Evolutionary conservation across 2,888 invertebrate species (phyloP).

Genomic region (Graphium colonna): DNA sequence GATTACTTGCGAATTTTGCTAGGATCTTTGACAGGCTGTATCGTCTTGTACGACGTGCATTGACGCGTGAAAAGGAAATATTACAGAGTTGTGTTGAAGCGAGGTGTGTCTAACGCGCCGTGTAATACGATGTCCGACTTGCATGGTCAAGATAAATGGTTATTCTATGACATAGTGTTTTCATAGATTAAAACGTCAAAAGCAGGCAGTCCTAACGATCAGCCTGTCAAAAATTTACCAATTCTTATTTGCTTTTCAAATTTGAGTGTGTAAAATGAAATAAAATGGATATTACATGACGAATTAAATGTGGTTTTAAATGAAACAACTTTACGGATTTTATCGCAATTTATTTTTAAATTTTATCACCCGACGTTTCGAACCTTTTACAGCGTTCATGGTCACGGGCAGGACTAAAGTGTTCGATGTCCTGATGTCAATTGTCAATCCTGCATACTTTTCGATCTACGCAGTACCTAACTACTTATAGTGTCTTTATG

Average conservation of each 20-base stretch:
- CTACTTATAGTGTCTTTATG: too few relatives aligned
- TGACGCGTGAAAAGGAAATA: conserved; percentile 30
- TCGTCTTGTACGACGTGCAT: conserved; percentile 28
- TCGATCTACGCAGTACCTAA: not conserved
- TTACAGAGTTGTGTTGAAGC: conserved; percentile 11
- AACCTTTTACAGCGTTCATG: too few relatives aligned
- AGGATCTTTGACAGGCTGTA: too few relatives aligned
- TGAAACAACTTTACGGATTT: too few relatives aligned
- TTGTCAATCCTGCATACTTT: too few relatives aligned
- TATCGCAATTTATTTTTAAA: too few relatives aligned
- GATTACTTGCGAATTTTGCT: conserved; percentile 70
- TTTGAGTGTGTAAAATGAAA: not conserved
- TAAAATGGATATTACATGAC: not conserved
- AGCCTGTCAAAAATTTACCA: not conserved
- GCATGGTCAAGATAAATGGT: conserved; percentile 58
- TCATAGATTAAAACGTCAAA: conserved; percentile 57
- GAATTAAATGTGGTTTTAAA: not conserved
- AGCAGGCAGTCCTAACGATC: conserved; percentile 32
- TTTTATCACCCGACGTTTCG: too few relatives aligned
- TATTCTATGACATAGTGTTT: conserved; percentile 55
- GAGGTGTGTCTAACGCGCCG: conserved; percentile 27
- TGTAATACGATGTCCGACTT: conserved; percentile 14
- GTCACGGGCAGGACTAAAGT: too few relatives aligned
- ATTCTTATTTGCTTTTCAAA: not conserved
- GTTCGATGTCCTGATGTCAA: too few relatives aligned